phyloP scores from a whole-genome alignment of 1,140 invertebrate species.

The Zaprionus vittiger region DNA sequence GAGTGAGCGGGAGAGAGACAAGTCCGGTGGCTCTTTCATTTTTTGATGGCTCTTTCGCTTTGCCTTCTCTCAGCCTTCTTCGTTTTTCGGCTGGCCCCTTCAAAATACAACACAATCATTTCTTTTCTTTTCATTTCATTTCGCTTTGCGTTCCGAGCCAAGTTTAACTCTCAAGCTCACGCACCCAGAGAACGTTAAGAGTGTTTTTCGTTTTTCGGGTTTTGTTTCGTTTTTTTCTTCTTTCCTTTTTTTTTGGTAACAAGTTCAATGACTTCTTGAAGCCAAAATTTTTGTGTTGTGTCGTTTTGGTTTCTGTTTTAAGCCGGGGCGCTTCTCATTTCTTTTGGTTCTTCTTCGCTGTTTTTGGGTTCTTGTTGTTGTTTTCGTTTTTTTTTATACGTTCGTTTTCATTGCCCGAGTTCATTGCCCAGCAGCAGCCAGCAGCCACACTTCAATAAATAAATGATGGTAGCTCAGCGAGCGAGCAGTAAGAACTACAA shows the following conservation, averaged over 20 bases:
- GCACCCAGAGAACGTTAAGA: slow-evolving; percentile 50
- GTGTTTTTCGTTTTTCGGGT: slow-evolving; percentile 8
- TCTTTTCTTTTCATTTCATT: slow-evolving; percentile 66
- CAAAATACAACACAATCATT: slow-evolving; percentile 67
- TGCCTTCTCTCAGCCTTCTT: slow-evolving; percentile 54
- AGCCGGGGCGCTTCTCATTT: slow-evolving; percentile 40
- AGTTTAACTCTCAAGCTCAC: slow-evolving; percentile 76
- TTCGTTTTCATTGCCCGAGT: slow-evolving; percentile 82
- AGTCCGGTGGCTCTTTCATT: slow-evolving; percentile 10
- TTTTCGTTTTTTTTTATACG: slow-evolving; percentile 81
- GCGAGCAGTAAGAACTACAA: slow-evolving; percentile 18
- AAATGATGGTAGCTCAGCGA: slow-evolving; percentile 57
- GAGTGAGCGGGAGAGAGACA: slow-evolving; percentile 16
- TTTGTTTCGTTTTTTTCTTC: slow-evolving; percentile 8
- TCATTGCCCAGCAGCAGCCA: slow-evolving; percentile 65
- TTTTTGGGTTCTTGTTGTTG: slow-evolving; percentile 68
- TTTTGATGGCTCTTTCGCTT: slow-evolving; percentile 56
- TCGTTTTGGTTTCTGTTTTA: slow-evolving; percentile 59
- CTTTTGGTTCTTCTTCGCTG: slow-evolving; percentile 50
- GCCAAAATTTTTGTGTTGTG: slow-evolving; percentile 60
- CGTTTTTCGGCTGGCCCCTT: slow-evolving; percentile 41
- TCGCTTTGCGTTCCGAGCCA: slow-evolving; percentile 57
- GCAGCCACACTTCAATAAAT: slow-evolving; percentile 62
- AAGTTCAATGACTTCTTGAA: slow-evolving; percentile 80
- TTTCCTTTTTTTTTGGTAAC: slow-evolving; percentile 51